phyloP scores from a whole-genome alignment of 2,888 invertebrate species.

The Uloborus plumipes region DNA sequence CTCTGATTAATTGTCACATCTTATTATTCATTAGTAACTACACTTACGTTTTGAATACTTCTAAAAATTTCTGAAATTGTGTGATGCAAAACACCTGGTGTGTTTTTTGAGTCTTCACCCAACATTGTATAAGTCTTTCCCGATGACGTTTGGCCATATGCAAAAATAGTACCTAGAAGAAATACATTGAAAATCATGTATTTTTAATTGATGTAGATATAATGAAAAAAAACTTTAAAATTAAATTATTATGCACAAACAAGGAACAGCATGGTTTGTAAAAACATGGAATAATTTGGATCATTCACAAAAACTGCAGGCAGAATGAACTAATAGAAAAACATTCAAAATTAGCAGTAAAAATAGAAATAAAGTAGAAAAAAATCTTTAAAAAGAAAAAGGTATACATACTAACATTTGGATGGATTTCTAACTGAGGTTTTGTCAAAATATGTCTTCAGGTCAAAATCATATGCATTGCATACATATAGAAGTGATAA shows the following conservation, averaged over 20 bases:
- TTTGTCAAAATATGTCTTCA: no score
- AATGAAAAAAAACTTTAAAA: neutral
- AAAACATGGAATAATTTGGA: no score
- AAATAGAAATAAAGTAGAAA: no score
- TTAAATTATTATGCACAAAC: neutral
- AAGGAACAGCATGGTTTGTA: no score
- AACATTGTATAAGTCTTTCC: slow-evolving; percentile 88
- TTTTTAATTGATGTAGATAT: neutral
- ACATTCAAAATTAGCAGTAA: no score
- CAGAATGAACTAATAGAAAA: no score
- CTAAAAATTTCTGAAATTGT: slow-evolving; percentile 76
- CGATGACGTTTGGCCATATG: slow-evolving; percentile 92
- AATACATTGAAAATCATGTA: slow-evolving; percentile 22
- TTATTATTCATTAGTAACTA: neutral
- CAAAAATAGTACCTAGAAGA: slow-evolving; percentile 84
- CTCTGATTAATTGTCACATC: neutral
- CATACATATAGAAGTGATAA: no score
- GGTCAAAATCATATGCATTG: no score
- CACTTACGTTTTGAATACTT: slow-evolving; percentile 70
- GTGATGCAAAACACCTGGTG: slow-evolving; percentile 82
- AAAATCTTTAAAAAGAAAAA: no score
- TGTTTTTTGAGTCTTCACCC: slow-evolving; percentile 80
- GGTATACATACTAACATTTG: no score
- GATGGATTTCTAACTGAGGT: no score
- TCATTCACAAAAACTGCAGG: no score